These are phyloP conservation scores for Drosophila ohnishii DNA, from an alignment of 1,140 invertebrate genomes.

Conservation along the genomic window DNA sequence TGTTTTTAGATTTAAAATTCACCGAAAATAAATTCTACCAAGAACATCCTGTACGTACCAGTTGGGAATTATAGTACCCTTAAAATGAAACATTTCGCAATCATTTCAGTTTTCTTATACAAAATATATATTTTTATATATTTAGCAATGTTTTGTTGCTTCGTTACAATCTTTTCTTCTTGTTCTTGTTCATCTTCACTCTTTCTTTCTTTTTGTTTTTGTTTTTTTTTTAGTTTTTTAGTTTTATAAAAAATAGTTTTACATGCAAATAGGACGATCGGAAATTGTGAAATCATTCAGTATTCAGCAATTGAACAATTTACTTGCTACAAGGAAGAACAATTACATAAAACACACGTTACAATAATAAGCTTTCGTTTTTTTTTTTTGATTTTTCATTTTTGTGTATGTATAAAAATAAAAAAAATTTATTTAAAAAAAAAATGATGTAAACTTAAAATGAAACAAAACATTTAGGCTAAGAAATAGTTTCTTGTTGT, in stretches of 20 bases:
- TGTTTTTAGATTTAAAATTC: too few relatives aligned
- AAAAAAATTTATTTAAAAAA: slow-evolving; percentile 69
- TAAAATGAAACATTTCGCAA: neutral
- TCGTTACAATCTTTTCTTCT: slow-evolving; percentile 33
- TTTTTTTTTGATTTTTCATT: slow-evolving; percentile 16
- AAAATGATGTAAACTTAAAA: slow-evolving; percentile 54
- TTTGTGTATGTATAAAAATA: slow-evolving; percentile 67
- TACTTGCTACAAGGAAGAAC: slow-evolving; percentile 29
- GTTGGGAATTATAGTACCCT: neutral
- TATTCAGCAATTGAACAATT: slow-evolving; percentile 25
- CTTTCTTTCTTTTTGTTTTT: neutral
- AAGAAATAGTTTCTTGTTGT: slow-evolving; percentile 36
- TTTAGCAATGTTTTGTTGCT: slow-evolving; percentile 48
- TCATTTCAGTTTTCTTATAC: slow-evolving; percentile 41
- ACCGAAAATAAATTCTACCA: neutral
- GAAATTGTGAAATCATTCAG: slow-evolving; percentile 45
- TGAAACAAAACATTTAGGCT: slow-evolving; percentile 62
- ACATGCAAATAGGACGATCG: slow-evolving; percentile 68
- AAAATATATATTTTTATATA: slow-evolving; percentile 67
- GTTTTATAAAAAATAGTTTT: slow-evolving; percentile 60
- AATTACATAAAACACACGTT: slow-evolving; percentile 31
- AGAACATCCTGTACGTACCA: neutral
- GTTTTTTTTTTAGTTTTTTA: slow-evolving; percentile 18
- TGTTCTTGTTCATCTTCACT: slow-evolving; percentile 39
- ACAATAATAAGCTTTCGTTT: slow-evolving; percentile 14